phyloP scores from a whole-genome alignment of 2,113 vertebrate genomes.

The Silurus glanis region DNA sequence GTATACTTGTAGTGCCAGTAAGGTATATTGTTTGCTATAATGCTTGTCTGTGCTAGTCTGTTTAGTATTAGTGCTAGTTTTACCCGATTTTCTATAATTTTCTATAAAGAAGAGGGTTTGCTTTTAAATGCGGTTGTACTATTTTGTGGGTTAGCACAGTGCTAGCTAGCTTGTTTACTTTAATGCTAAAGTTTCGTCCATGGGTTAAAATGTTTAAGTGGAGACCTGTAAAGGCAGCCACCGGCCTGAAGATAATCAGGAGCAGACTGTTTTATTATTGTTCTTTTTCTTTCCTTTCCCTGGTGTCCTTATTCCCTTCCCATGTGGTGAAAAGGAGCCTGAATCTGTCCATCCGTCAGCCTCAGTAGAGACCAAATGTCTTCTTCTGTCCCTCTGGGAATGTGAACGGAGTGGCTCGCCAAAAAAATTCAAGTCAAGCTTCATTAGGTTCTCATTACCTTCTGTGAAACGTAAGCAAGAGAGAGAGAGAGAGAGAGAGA shows the following conservation, averaged over 20 bases:
- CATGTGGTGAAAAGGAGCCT: not conserved
- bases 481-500: slow-evolving; percentile 23
- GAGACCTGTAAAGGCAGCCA: not conserved
- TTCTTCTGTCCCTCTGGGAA: slow-evolving; percentile 81
- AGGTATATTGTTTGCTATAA: not conserved
- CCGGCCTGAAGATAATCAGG: not conserved
- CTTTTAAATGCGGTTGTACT: too few relatives aligned
- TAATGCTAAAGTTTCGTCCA: not conserved
- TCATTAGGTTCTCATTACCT: slow-evolving; percentile 95
- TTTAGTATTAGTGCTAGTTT: not conserved
- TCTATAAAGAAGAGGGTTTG: not conserved
- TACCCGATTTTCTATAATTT: not conserved
- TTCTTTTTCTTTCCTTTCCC: not conserved
- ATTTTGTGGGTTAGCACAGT: not conserved
- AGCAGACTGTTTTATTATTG: not conserved
- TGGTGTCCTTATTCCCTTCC: slow-evolving; percentile 13
- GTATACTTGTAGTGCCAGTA: not conserved
- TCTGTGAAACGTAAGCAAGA: slow-evolving; percentile 81
- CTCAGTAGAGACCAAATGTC: slow-evolving; percentile 74
- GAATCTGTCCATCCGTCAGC: slow-evolving; percentile 72
- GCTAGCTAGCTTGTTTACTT: not conserved
- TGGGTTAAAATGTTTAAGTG: not conserved
- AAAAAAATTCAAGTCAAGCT: slow-evolving; percentile 87
- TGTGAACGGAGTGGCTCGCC: slow-evolving; percentile 74
- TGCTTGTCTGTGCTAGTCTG: not conserved